Evolutionary conservation across 1,140 invertebrate species (phyloP).

Genomic region (Scaptomyza hsui): DNA sequence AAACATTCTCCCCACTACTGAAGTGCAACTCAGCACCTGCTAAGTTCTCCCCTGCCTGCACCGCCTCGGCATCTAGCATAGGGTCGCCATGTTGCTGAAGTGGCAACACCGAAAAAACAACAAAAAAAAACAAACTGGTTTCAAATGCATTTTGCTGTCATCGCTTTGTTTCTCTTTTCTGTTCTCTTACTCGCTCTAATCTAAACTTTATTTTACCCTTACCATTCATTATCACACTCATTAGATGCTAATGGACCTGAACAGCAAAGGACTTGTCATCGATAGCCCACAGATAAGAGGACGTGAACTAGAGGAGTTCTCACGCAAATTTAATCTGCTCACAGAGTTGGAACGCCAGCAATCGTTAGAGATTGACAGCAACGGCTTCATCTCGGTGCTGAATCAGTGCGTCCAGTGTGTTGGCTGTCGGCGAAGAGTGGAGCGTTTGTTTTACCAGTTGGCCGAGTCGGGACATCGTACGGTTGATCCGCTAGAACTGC

Average conservation of each 20-base stretch:
- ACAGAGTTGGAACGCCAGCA: conserved; percentile 90
- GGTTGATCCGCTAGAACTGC: conserved; percentile 91
- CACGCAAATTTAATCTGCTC: conserved; percentile 91
- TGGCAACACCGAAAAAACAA: conserved; percentile 47
- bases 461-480: conserved; percentile 92
- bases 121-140: conserved; percentile 56
- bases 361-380: conserved; percentile 92
- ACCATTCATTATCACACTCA: conserved; percentile 38
- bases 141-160: conserved; percentile 56
- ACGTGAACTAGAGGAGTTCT: conserved; percentile 93
- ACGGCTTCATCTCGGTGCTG: conserved; percentile 92
- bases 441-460: conserved; percentile 92
- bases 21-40: conserved; percentile 42
- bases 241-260: conserved; percentile 96
- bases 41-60: not conserved
- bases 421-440: conserved; percentile 94
- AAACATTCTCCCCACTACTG: not conserved
- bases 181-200: conserved; percentile 13
- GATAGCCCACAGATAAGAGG: conserved; percentile 90
- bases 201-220: not conserved
- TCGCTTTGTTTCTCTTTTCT: conserved; percentile 21
- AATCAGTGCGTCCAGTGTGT: conserved; percentile 96
- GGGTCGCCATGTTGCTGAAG: conserved; percentile 69
- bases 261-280: conserved; percentile 91
- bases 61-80: conserved; percentile 5